Conservation (phyloP, 2,113 vertebrate genomes). For the Callorhinus ursinus region DNA sequence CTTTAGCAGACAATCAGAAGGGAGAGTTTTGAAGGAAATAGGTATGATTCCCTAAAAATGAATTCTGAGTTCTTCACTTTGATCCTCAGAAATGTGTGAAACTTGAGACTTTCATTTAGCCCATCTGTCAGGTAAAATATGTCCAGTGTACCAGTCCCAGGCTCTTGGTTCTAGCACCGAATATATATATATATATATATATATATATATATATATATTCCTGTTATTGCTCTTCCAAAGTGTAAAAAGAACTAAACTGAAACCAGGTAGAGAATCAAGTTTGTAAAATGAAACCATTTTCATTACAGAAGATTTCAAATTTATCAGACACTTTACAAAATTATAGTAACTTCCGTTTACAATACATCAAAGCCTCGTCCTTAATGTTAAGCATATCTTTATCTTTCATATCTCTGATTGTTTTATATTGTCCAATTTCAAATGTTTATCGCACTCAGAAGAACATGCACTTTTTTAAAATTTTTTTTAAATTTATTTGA, state of each 20-base stretch:
- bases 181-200: neutral
- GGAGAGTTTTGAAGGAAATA: neutral
- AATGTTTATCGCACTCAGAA: neutral
- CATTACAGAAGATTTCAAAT: neutral
- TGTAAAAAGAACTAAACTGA: neutral
- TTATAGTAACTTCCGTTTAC: neutral
- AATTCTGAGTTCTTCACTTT: neutral
- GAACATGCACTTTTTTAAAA: neutral
- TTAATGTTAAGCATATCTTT: neutral
- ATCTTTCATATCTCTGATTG: neutral
- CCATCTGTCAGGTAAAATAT: neutral
- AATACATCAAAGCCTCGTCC: neutral
- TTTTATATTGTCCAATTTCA: neutral
- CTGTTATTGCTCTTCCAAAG: neutral
- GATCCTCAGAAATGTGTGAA: slow-evolving; percentile 7
- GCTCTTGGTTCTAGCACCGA: neutral
- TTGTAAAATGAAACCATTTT: neutral
- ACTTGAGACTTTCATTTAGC: neutral
- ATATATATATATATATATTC: neutral
- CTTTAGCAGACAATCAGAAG: slow-evolving; percentile 6
- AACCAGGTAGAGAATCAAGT: neutral
- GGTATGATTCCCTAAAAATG: neutral
- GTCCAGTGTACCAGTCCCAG: neutral
- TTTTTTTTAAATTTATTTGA: no score
- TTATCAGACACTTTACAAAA: neutral